Base-by-base conservation (phyloP, 2,113 vertebrate species). In the zebrafish (Danio rerio) region DNA sequence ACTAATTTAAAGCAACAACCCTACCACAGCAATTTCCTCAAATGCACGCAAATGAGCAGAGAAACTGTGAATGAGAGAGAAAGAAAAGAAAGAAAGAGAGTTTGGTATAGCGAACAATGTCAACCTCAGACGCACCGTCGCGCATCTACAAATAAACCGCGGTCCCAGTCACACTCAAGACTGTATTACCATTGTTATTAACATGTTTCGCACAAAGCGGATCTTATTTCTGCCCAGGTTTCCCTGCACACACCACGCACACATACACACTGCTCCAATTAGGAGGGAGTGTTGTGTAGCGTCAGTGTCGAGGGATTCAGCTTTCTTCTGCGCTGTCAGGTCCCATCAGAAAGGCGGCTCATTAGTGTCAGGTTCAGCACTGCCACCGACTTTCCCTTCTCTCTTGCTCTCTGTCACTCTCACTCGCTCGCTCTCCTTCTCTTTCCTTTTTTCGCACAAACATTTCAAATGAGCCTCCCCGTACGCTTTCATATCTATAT, bases 271-370 rank as follows among this genome's bases (percentile, higher is more conserved):
- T 92, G 92, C 88, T 90, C 93, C 92, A 94, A 94, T 94, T 94
- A 94, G 92, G 92, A 88, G 85, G 86, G 89, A 93, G 92, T 93
- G 92, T 94, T 93, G 92, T 92, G 89, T 91, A 92, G 92, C 90
- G 91, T 91, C 87, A 89, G 93, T 93, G 93, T 93, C 94, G 89
- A 86, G 92, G 93, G 93, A 94, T 92, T 93, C 89, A 89, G 89
- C 93, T 94, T 94, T 93, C 93, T 93, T 92, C 94, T 93, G 91
- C 89, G 90, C 92, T 94, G 93, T 94, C 94, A 93, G 93, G 91
- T 92, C 92, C 92, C 92, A 94, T 94, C 93, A 94, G 92, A 93
- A 92, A 93, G 92, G 88, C 92, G 92, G 91, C 94, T 94, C 93
- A 94, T 94, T 94, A 94, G 93, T 94, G 93, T 94, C 94, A 94